Base-by-base conservation (phyloP, 2,888 invertebrate species). In the Empis stercorea region DNA sequence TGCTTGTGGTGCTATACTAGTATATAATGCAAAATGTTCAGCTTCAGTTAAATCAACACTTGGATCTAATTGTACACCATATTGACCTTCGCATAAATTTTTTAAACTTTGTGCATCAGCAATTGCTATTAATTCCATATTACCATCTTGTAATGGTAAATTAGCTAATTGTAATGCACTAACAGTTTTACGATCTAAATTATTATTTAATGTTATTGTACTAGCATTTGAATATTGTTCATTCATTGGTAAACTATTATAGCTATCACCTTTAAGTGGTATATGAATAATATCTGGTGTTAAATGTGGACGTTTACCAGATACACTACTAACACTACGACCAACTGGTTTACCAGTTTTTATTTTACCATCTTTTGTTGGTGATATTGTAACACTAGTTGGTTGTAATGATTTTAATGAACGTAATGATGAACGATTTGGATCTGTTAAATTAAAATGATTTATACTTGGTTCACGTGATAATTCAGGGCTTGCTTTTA, bases 21-120 rank as follows among this genome's bases (percentile, higher is more conserved):
- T 89, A 57, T 91, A 91, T 49, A 91, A 66, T 30, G 89, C 89
- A 64, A 87, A 89, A 61, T 89, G 86, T 59, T 91, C 91, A 1
- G 87, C 89, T 56, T 89, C 88, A 0, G 88, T 88, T 30, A 89
- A 67, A 56, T 87, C 87, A 39, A 82, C 64, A 48, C 79, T 77
- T 38, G 68, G 65, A 58, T 71, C 70, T 27, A 70, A 59, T 45
- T 64, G 58, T 3, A 70, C 67, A 51, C 70, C 66, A 43, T 63
- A 70, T 46, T 68, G 62, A 3, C 67, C 70, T 51, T 70, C 70
- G 42, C 68, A 67, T 46, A 70, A 54, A 51, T 70, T 68, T 44
- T 61, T 64, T 47, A 70, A 52, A 47, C 70, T 69, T 55, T 68
- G 68, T 10, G 69, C 67, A 56, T 70, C 70, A 44, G 70, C 64